phyloP scores from a whole-genome alignment of 2,888 invertebrate species.

The Brenthis daphne region DNA sequence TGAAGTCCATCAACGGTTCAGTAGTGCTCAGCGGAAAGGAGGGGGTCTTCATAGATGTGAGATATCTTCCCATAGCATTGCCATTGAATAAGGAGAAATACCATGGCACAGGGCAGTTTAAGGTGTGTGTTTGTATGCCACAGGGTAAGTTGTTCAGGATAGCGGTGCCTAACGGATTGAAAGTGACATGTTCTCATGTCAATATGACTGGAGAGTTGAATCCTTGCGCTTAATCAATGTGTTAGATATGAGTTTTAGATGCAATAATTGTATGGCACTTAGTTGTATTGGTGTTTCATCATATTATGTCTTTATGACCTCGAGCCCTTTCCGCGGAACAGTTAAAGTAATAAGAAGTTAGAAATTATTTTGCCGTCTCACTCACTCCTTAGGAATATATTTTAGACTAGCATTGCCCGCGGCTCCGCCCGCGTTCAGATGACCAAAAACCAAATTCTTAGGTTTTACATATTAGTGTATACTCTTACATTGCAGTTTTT shows the following conservation, averaged over 20 bases:
- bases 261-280: background rate
- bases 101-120: slow-evolving; percentile 84
- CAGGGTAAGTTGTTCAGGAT: slow-evolving; percentile 91
- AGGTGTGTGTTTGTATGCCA: slow-evolving; percentile 95
- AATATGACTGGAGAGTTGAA: slow-evolving; percentile 83
- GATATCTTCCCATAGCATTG: slow-evolving; percentile 86
- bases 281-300: no score
- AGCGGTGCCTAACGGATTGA: slow-evolving; percentile 84
- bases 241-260: background rate
- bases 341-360: no score
- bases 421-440: no score
- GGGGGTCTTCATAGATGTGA: slow-evolving; percentile 87
- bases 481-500: no score
- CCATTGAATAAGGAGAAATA: slow-evolving; percentile 58
- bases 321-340: no score
- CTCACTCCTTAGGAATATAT: no score
- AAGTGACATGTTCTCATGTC: slow-evolving; percentile 84
- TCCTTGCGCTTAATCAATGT: slow-evolving; percentile 82
- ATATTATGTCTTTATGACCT: no score
- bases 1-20: slow-evolving; percentile 89
- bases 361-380: no score
- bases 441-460: no score
- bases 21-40: slow-evolving; percentile 86
- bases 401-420: no score
- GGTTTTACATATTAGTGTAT: no score